These are phyloP conservation scores for Pseudomyrmex dendroicus DNA, from an alignment of 1,140 invertebrate species.

Conservation along the genomic window DNA sequence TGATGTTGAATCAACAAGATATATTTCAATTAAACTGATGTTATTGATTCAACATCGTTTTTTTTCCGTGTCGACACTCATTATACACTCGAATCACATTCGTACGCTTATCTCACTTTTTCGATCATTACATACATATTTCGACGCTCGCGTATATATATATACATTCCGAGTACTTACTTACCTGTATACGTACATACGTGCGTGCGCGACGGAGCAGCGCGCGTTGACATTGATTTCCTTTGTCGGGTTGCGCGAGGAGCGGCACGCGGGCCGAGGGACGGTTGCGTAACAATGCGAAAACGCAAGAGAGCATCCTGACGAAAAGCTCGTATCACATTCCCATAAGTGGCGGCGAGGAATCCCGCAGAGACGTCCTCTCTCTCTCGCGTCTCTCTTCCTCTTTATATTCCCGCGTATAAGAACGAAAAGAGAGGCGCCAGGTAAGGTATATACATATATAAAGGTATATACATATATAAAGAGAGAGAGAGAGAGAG, in stretches of 20 bases:
- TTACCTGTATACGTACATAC: background rate
- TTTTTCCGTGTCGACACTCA: no score
- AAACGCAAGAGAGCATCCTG: conserved; percentile 78
- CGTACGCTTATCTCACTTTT: conserved; percentile 16
- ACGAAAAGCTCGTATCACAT: conserved; percentile 78
- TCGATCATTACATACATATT: conserved; percentile 23
- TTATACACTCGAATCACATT: background rate
- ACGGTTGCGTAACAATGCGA: conserved; percentile 80
- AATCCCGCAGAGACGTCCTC: conserved; percentile 76
- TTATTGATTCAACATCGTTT: no score
- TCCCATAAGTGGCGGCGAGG: conserved; percentile 80
- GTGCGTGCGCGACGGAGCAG: background rate
- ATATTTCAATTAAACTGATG: no score
- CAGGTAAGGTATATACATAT: conserved; percentile 71
- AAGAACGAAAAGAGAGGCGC: conserved; percentile 73
- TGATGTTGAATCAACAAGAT: no score
- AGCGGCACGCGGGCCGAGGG: conserved; percentile 33
- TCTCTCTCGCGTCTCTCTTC: background rate
- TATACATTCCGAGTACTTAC: no score
- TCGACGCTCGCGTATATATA: background rate
- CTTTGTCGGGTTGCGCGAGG: conserved; percentile 67
- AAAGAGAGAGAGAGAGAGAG: no score
- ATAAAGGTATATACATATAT: conserved; percentile 30
- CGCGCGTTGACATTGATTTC: conserved; percentile 74
- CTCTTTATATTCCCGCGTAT: conserved; percentile 8